Evolutionary conservation across 2,888 invertebrate species (phyloP), one percentile per base, ranked within the genome.

Genomic region (Agrotis clavis): DNA sequence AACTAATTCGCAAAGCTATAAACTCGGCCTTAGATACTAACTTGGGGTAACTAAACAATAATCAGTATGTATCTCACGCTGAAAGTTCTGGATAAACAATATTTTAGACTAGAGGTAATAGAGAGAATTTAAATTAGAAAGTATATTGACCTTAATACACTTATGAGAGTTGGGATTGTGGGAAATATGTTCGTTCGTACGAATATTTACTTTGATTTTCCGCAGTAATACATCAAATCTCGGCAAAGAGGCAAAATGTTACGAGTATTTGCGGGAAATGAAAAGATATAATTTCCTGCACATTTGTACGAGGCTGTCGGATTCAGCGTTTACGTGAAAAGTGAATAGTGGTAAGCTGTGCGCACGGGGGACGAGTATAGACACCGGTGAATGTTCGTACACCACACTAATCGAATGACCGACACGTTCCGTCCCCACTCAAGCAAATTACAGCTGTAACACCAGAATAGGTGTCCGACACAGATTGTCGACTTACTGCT

Each of bases 401-500:
- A 79, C 79, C 71, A 77, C 80, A 82, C 87, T 88, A 87, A 88
- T 88, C 86, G 83, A 87, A 87, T 88, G 83, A 87, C 79, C 85
- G 82, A 76, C 86, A 80, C 81, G 84, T 87, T 75, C 82, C 79
- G 75, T 82, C 79, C 85, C 84, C 88, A 87, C 86, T 87, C 85
- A 83, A 88, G 86, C 86, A 86, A 90, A 90, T 90, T 88, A 87
- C 88, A 82, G 80, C 86, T 84, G 86, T 87, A 86, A 87, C 86
- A 83, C 83, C 79, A 76, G 83, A 86, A 84, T 81, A 84, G 84
- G 84, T 85, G 87, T 88, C 82, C 82, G 80, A 86, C 83, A 85
- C 86, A 89, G 88, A 89, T 88, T 87, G 79, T 74, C 80, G 79
- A 74, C 85, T 84, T 80, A 71, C 74, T 74, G 75, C 81, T 76